Base-by-base conservation (phyloP, 2,888 invertebrate genomes). In the Noctua fimbriata region DNA sequence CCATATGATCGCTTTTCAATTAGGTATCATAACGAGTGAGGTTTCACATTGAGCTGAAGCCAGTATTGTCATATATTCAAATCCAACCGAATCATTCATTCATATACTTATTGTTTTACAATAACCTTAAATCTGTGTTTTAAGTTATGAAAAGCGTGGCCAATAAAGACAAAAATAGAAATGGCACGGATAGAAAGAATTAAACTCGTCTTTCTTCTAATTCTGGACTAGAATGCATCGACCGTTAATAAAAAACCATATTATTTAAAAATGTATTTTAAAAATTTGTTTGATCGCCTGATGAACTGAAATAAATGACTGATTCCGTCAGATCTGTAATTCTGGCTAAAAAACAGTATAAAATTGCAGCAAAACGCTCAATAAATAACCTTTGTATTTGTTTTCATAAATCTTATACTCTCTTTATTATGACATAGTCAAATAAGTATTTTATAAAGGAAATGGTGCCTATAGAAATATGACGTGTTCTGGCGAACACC, bases 301-400 rank as follows among this genome's bases (percentile, higher is more conserved):
- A 47, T 36, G 77, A 69, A 83, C 58, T 74, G 82, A 82, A 82
- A 3, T 58, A 49, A 73, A 36, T 44, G 60, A 80, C 67, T 69
- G 36, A 76, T 49, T 60, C 28, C 16, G 60, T 69, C 60, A 49
- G n/a, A 79, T 60, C 69, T 44, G 47, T 28, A 55, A 55, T 58
- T 69, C 36, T 69, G 41, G 32, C 32, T 76, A 24, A 60, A 67
- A 44, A 36, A 32, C 58, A 2, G 36, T 36, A 18, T 49, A 10
- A 41, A 69, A 67, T 49, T 41, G 6, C 82, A 44, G 41, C 32
- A 47, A 36, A 18, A 44, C 18, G 9, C 28, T 72, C 18, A 55
- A 82, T 2, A 44, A 44, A 16, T 36, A 72, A 32, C 9, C 7
- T 72, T 36, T 63, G 44, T 21, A 49, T 58, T 36, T 58, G 16